phyloP scores from a whole-genome alignment of 64 coral and sea anemone species.

The Pachyseris speciosa region DNA sequence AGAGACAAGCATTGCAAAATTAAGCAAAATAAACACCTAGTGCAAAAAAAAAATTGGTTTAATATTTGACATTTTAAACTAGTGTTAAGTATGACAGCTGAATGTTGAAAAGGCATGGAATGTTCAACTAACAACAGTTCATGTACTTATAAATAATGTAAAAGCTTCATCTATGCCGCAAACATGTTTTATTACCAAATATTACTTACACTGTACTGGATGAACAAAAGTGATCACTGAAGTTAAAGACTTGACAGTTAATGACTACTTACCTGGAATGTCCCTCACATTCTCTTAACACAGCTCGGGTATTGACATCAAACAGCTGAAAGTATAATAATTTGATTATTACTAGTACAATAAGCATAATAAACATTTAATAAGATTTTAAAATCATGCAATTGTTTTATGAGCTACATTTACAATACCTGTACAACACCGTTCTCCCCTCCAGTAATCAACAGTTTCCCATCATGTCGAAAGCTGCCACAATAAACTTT shows the following conservation, averaged over 20 bases:
- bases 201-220: neutral
- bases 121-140: no score
- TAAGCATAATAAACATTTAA: no score
- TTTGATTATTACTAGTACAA: no score
- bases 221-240: neutral
- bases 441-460: constrained; percentile 87
- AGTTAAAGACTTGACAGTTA: neutral
- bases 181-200: no score
- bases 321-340: constrained; percentile 71
- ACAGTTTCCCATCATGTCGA: constrained; percentile 85
- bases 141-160: no score
- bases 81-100: no score
- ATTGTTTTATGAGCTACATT: neutral
- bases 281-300: constrained; percentile 78
- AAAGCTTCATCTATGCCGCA: no score
- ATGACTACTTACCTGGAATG: constrained; percentile 71
- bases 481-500: constrained; percentile 82
- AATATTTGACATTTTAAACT: no score
- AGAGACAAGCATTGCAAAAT: neutral
- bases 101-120: no score
- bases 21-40: no score
- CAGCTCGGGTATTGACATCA: constrained; percentile 82
- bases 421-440: constrained; percentile 43
- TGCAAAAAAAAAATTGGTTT: no score
- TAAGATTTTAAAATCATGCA: no score